These are phyloP conservation scores for Dolomedes plantarius DNA, from an alignment of 2,888 invertebrate genomes.

Conservation along the genomic window DNA sequence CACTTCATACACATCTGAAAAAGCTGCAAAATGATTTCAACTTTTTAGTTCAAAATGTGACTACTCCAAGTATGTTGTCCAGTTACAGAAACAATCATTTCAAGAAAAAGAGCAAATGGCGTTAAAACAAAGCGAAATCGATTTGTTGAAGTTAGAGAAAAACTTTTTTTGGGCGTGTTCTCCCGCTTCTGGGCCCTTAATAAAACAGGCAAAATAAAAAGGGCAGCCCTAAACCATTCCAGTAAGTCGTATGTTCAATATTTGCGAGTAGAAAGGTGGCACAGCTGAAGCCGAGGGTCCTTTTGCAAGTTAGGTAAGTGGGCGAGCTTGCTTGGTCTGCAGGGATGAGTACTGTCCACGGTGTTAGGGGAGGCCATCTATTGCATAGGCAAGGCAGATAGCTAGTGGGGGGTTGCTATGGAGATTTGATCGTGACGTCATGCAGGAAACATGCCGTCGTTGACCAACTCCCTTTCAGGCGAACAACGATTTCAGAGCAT, in stretches of 20 bases:
- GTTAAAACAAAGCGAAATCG: not conserved
- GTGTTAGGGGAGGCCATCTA: slow-evolving; percentile 32
- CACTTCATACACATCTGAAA: too few species aligned
- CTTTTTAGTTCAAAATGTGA: too few species aligned
- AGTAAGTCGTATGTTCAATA: not conserved
- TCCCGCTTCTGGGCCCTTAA: too few species aligned
- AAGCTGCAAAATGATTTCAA: too few species aligned
- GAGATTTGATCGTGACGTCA: slow-evolving; percentile 59
- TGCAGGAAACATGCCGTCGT: slow-evolving; percentile 49
- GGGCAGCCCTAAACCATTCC: not conserved
- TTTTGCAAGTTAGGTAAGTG: slow-evolving; percentile 3
- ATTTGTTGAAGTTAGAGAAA: not conserved
- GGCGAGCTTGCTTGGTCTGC: slow-evolving; percentile 10
- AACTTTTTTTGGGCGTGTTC: not conserved
- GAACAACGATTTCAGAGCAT: slow-evolving; percentile 33
- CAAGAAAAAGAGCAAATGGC: not conserved
- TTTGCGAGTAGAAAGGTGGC: not conserved
- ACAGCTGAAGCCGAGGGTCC: slow-evolving; percentile 23
- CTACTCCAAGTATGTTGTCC: too few species aligned
- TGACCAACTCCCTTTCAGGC: slow-evolving; percentile 46
- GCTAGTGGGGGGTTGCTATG: slow-evolving; percentile 64
- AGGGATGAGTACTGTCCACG: slow-evolving; percentile 32
- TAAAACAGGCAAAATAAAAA: not conserved
- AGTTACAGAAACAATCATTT: too few species aligned
- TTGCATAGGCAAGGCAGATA: slow-evolving; percentile 40